Evolutionary conservation across 2,113 vertebrate species (phyloP), one percentile per base, ranked within the genome.

Genomic region (Holacanthus passer): DNA sequence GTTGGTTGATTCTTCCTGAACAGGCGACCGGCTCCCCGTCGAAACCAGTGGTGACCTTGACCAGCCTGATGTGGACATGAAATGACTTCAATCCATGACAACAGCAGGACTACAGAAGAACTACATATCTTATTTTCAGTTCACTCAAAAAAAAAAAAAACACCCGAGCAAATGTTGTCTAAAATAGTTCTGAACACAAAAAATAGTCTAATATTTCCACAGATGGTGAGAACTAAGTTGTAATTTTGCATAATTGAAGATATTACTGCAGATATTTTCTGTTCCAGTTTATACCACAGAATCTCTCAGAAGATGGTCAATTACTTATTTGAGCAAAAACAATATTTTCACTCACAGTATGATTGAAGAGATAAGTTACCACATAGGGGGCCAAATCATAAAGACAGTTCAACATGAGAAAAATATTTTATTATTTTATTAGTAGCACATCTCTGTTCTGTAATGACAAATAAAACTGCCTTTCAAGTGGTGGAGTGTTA

Each of bases 21-120:
- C 95, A 95, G 95, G 93, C 95, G 95, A n/a, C 95, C 91, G 11
- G 85, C 93, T 78, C 94, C 94, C 14, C 94, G 94, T 12, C 91
- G 93, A 84, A 91, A 95, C 92, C 93, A 89, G 80, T 94, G 93
- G 91, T 95, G 94, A 94, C 80, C 78, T 73, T 16, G 83, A 68
- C 66, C 35, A 4, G 63, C 50, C 58, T 0, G 63, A 64, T n/a
- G 86, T 62, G 75, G 78, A 53, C 31, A 1, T 45, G 77, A 85
- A 29, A 32, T 27, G 31, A 84, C 74, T 31, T 55, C 67, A 24
- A 17, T 77, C 82, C 37, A 39, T 2, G 69, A 73, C 77, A 52
- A 27, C 70, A 75, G 41, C 14, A 32, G 63, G 70, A 85, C 62
- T 5, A 22, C 65, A 52, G 73, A 58, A 32, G 66, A 78, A 52